A percentile compares a stretch with the other conserved stretches of the same genome.
These are phyloP conservation scores for Basileuterus tristriatus DNA, from an alignment of 2,797 vertebrate species.

Conservation along the genomic window DNA sequence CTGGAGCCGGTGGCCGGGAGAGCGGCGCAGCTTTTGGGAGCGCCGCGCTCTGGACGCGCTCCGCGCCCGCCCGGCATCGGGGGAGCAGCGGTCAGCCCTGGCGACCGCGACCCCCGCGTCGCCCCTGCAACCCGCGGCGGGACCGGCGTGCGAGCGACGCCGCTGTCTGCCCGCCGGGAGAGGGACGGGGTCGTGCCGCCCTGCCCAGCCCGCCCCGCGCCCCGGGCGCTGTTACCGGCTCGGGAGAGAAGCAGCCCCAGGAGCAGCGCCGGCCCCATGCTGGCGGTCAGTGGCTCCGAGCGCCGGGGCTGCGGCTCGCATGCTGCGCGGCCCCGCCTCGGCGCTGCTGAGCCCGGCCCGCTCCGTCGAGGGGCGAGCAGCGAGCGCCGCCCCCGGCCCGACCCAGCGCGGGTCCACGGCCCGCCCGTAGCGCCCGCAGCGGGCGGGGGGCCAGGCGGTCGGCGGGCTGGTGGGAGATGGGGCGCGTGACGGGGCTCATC, in stretches of 20 bases:
- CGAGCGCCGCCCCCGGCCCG: background rate
- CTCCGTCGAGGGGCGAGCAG: background rate
- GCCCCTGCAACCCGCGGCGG: background rate
- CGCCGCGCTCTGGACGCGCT: background rate
- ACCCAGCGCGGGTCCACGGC: background rate
- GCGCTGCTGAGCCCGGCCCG: background rate
- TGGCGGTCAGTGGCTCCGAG: background rate
- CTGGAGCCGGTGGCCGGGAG: background rate
- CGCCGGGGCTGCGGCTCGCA: background rate
- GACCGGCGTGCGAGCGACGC: background rate
- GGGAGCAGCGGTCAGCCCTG: background rate
- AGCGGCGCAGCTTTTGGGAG: background rate
- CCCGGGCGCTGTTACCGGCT: constrained; percentile 57
- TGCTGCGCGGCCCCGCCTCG: background rate
- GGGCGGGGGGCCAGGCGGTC: rapidly evolving
- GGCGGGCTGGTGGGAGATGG: too few relatives aligned
- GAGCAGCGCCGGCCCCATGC: constrained; percentile 39
- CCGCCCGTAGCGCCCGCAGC: background rate
- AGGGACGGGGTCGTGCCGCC: background rate
- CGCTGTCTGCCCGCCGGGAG: background rate
- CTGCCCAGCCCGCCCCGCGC: background rate
- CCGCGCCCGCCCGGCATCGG: too few relatives aligned
- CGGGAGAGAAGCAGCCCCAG: constrained; percentile 19
- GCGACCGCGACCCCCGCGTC: background rate
- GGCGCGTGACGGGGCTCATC: rapidly evolving